Percentiles rank a stretch among this genome's conserved stretches.
phyloP scores from a whole-genome alignment of 2,113 vertebrate species.

The Sciurus niger region DNA sequence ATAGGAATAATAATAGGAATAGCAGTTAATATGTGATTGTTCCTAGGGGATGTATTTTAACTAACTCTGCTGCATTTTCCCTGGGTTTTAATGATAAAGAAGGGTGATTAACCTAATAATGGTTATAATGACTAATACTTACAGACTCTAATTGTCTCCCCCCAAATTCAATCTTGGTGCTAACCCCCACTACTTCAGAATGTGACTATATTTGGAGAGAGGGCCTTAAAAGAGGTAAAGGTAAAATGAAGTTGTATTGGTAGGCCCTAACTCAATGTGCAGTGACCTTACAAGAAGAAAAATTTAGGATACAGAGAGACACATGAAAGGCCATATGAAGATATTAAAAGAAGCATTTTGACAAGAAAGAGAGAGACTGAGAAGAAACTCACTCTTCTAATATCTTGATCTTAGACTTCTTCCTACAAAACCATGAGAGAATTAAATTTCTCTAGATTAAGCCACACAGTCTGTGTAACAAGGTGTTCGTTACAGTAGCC shows the following conservation, averaged over 20 bases:
- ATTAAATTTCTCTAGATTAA: background rate
- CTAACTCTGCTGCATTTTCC: background rate
- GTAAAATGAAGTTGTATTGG: background rate
- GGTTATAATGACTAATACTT: background rate
- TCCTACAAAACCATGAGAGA: background rate
- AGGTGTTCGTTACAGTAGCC: background rate
- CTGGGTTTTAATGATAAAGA: background rate
- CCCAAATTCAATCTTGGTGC: background rate
- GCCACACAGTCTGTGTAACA: background rate
- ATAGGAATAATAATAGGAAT: background rate
- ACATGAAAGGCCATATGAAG: background rate
- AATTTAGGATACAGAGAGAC: background rate
- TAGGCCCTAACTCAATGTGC: background rate
- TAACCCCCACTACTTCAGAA: background rate
- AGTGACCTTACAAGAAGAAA: background rate
- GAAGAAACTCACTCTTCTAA: background rate
- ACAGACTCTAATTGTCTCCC: background rate
- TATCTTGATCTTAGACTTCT: slow-evolving; percentile 2
- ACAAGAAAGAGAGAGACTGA: background rate
- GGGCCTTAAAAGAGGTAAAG: background rate
- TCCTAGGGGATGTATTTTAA: background rate
- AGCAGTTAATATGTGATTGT: background rate
- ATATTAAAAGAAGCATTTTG: background rate
- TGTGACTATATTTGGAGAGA: background rate
- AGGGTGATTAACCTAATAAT: background rate